phyloP scores from a whole-genome alignment of 1,140 invertebrate genomes.

The Cydia strobilella region DNA sequence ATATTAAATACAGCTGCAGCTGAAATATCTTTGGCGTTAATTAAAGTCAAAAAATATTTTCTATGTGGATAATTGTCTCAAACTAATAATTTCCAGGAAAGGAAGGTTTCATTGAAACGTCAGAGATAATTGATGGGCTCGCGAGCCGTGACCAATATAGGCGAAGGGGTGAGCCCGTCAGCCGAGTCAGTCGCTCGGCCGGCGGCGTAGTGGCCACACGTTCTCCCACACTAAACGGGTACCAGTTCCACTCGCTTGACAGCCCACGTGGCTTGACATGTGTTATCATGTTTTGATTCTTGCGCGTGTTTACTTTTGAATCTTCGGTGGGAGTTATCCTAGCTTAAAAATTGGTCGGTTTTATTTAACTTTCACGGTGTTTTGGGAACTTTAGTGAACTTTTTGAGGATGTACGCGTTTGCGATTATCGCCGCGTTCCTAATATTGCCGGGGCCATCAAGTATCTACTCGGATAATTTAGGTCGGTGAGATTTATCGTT shows the following conservation, averaged over 20 bases:
- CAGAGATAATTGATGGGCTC: slow-evolving; percentile 71
- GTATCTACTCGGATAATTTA: slow-evolving; percentile 67
- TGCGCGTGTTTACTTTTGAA: slow-evolving; percentile 1
- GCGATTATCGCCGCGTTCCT: slow-evolving; percentile 52
- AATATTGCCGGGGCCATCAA: slow-evolving; percentile 55
- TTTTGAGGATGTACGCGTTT: slow-evolving; percentile 52
- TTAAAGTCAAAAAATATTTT: slow-evolving; percentile 15
- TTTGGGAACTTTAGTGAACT: slow-evolving; percentile 23
- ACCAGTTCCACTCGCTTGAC: slow-evolving; percentile 57
- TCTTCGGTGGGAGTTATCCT: not conserved
- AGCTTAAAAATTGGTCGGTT: slow-evolving; percentile 7
- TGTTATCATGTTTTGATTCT: slow-evolving; percentile 30
- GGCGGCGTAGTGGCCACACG: slow-evolving; percentile 71
- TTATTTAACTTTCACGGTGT: slow-evolving; percentile 14
- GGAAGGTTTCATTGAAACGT: slow-evolving; percentile 75
- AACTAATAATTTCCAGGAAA: slow-evolving; percentile 42
- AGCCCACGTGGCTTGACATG: slow-evolving; percentile 49
- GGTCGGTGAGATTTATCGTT: slow-evolving; percentile 65
- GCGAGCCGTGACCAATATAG: slow-evolving; percentile 68
- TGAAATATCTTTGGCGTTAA: not conserved
- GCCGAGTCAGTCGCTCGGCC: slow-evolving; percentile 70
- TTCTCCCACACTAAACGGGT: slow-evolving; percentile 54
- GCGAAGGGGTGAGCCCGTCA: slow-evolving; percentile 60
- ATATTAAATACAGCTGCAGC: not conserved
- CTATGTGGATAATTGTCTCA: slow-evolving; percentile 21